Evolutionary conservation across 1,140 invertebrate species (phyloP), one percentile per base, ranked within the genome.

Genomic region (Campoletis sonorensis): DNA sequence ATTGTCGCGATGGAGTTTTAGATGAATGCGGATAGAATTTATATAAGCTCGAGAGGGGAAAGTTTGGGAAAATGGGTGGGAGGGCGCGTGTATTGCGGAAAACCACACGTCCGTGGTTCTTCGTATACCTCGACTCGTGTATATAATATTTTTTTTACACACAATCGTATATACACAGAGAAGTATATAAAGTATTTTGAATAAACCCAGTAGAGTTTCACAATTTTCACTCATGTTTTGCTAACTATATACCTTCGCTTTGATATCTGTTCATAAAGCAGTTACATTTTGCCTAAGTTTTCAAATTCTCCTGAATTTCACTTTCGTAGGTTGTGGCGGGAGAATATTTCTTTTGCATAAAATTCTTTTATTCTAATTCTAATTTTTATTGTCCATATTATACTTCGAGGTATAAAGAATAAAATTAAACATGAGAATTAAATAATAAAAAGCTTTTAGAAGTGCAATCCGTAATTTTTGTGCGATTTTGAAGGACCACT

Each of bases 41-140:
- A 70, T 33, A 33, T 33, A 33, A 33, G 67, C 30, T 11, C 45
- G 72, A 23, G 4, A 72, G 72, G 45, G 30, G 23, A 54, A 75
- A 75, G 45, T 75, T 75, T 75, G 21, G 26, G 1, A 33, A 51
- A 75, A 75, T 75, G 37, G 33, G 45, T 16, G 45, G 72, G 45
- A 33, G 67, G 27, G 21, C n/a, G 33, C 27, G 30, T 64, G 67
- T 70, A 37, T 45, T 54, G 45, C 15, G 26, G 49, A 75, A 26
- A 54, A 75, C 72, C 72, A 23, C 45, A 30, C 45, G 72, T 54
- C 54, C 49, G 72, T 30, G 72, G 72, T 70, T 70, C 15, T 70
- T 45, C 67, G 67, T 70, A n/a, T n/a, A 70, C 67, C 40, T 70
- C 13, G 67, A 33, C 67, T 27, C 67, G n/a, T 33, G 30, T 70